Conservation (phyloP, 2,888 invertebrate species). For the Calephelis perditalis region DNA sequence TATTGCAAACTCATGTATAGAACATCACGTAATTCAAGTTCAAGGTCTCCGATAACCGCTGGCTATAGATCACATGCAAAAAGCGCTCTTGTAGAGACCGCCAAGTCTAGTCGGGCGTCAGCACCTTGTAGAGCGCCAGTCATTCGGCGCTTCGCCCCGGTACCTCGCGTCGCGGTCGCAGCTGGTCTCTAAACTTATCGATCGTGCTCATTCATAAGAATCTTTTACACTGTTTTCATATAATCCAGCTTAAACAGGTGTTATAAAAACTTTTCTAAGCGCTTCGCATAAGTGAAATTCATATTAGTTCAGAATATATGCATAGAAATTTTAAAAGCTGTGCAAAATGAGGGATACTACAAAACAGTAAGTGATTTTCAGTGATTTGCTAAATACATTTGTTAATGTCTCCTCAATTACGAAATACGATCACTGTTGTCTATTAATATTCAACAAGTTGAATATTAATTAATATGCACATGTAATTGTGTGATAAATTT, state of each 20-base stretch:
- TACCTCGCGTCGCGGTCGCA: conserved; percentile 29
- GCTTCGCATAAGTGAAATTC: background rate
- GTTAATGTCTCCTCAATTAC: too few relatives aligned
- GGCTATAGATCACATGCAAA: conserved; percentile 4
- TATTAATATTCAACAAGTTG: background rate
- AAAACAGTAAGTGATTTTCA: conserved; percentile 21
- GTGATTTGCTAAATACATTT: background rate
- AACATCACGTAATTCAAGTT: background rate
- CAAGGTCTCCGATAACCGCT: background rate
- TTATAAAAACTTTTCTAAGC: background rate
- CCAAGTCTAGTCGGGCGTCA: conserved; percentile 2
- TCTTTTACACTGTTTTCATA: too few relatives aligned
- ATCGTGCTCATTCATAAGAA: conserved; percentile 46
- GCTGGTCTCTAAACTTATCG: conserved; percentile 34
- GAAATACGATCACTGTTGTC: too few relatives aligned
- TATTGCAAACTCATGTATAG: background rate
- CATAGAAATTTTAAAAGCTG: background rate
- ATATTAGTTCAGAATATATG: background rate
- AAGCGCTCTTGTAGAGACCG: background rate
- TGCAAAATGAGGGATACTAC: conserved; percentile 29
- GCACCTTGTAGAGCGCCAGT: conserved; percentile 26
- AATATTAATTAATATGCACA: background rate
- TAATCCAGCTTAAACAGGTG: too few relatives aligned
- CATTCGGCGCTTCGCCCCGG: conserved; percentile 32
- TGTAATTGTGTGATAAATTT: background rate